phyloP scores from a whole-genome alignment of 1,140 invertebrate species.

The Odontomachus brunneus region DNA sequence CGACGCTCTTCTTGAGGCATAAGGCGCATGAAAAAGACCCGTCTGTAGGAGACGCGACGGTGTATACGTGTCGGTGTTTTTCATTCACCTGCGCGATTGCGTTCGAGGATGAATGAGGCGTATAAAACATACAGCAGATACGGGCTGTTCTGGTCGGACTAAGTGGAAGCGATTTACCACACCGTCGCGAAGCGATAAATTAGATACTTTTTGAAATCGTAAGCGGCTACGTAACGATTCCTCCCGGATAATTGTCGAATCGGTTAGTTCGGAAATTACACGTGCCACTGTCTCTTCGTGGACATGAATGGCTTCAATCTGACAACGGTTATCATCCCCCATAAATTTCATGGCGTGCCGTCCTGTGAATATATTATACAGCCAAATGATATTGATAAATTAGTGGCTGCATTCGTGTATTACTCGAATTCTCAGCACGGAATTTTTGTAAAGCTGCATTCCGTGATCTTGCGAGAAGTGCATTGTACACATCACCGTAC shows the following conservation, averaged over 20 bases:
- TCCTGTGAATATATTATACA: too few species aligned
- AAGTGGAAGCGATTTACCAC: conserved; percentile 51
- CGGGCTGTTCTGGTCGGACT: conserved; percentile 54
- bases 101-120: conserved; percentile 55
- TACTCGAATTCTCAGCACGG: neutral
- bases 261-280: conserved; percentile 1
- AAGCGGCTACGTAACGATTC: conserved; percentile 17
- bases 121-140: conserved; percentile 59
- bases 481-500: neutral
- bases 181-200: conserved; percentile 42
- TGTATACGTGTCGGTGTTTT: conserved; percentile 55
- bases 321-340: neutral
- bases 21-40: conserved; percentile 55
- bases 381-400: neutral
- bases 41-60: conserved; percentile 51
- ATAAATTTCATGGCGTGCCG: too few species aligned
- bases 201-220: conserved; percentile 41
- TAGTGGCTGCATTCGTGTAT: neutral
- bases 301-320: neutral
- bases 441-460: neutral
- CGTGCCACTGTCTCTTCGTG: neutral
- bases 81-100: conserved; percentile 54
- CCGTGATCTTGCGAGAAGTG: neutral
- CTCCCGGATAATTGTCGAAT: conserved; percentile 22
- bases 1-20: conserved; percentile 53